A percentile compares a stretch with the other conserved stretches of the same genome.
These are phyloP conservation scores for Tethya wilhelma DNA, from an alignment of 37 sponge, comb jelly and placozoan genomes.

Conservation along the genomic window DNA sequence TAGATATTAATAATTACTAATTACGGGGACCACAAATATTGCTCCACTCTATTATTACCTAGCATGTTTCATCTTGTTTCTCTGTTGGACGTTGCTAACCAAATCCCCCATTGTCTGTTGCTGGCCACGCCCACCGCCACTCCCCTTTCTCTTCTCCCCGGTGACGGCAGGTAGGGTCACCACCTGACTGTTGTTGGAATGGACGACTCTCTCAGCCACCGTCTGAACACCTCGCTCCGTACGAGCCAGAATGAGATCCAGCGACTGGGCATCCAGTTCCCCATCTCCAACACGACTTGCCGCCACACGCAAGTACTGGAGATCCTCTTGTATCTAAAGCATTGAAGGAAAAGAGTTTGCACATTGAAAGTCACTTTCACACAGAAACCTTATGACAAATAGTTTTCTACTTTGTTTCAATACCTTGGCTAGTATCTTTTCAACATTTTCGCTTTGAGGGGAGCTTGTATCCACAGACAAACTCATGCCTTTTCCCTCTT, in stretches of 20 bases:
- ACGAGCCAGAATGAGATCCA: conserved; percentile 56
- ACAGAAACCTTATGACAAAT: too few relatives aligned
- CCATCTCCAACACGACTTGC: background rate
- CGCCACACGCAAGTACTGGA: conserved; percentile 54
- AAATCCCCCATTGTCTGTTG: background rate
- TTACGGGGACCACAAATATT: background rate
- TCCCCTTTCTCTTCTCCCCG: background rate
- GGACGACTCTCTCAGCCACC: conserved; percentile 60
- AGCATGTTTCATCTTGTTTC: conserved; percentile 20
- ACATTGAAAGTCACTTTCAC: too few relatives aligned
- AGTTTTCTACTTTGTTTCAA: too few relatives aligned
- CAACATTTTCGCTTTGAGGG: conserved; percentile 36
- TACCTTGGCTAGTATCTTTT: conserved; percentile 67
- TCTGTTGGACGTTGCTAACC: background rate
- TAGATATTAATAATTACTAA: background rate
- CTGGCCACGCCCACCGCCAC: background rate
- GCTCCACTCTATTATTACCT: background rate
- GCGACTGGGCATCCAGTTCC: conserved; percentile 37
- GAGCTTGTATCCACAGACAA: background rate
- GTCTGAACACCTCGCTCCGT: conserved; percentile 76
- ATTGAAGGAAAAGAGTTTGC: background rate
- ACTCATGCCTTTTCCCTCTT: too few relatives aligned
- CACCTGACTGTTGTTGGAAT: conserved; percentile 56
- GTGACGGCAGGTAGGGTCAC: conserved; percentile 61
- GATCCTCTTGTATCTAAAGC: conserved; percentile 71